Conservation (phyloP, 2,113 vertebrate genomes). For the Uria aalge region DNA sequence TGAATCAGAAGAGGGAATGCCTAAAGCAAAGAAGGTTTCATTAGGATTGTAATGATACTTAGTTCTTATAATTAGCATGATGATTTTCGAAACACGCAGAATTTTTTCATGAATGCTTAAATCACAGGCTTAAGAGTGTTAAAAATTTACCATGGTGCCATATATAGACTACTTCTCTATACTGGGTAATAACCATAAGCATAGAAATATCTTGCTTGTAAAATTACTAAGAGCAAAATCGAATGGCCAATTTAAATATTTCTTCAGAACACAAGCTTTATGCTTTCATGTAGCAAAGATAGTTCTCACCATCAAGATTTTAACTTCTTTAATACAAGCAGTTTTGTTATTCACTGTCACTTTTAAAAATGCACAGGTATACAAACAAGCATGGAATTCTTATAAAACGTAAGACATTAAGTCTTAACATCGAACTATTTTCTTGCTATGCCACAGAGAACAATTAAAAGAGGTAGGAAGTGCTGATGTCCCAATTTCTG, state of each 20-base stretch:
- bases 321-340: neutral
- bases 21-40: constrained; percentile 71
- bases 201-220: neutral
- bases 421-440: neutral
- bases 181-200: neutral
- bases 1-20: constrained; percentile 95
- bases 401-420: neutral
- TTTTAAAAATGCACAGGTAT: neutral
- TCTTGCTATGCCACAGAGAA: neutral
- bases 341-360: neutral
- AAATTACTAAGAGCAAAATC: neutral
- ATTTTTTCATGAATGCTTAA: neutral
- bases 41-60: neutral
- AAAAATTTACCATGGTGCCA: neutral
- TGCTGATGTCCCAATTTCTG: neutral
- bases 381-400: neutral
- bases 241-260: neutral
- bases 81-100: neutral
- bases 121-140: neutral
- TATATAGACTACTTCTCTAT: neutral
- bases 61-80: neutral
- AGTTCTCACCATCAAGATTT: neutral
- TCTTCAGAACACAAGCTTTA: neutral
- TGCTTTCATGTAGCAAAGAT: neutral
- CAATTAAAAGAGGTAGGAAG: neutral